phyloP scores from a whole-genome alignment of 2,888 invertebrate species.

The Labia minor region DNA sequence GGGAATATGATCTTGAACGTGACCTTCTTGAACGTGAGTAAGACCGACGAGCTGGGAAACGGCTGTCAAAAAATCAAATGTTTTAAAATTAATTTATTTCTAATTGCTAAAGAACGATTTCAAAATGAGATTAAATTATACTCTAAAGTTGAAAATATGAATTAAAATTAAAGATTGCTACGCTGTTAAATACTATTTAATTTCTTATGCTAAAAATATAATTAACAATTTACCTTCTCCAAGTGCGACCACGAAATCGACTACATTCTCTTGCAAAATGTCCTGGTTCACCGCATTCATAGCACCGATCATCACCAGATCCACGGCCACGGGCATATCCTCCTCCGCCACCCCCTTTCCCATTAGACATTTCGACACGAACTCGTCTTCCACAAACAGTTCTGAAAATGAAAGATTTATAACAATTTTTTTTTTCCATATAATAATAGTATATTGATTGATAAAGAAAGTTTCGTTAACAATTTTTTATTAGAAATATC shows the following conservation, averaged over 20 bases:
- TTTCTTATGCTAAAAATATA: too few species aligned
- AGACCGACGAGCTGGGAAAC: conserved; percentile 15
- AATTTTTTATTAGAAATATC: too few species aligned
- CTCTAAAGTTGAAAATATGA: too few species aligned
- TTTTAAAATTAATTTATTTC: too few species aligned
- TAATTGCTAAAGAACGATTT: too few species aligned
- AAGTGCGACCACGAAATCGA: conserved; percentile 14
- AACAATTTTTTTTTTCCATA: too few species aligned
- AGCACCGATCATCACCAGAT: conserved; percentile 31
- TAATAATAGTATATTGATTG: too few species aligned
- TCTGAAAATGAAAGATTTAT: conserved; percentile 16
- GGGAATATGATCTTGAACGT: conserved; percentile 15
- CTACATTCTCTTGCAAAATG: conserved; percentile 19
- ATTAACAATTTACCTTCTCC: background rate
- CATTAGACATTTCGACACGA: conserved; percentile 40
- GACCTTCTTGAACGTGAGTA: conserved; percentile 4
- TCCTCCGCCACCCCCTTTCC: conserved; percentile 27
- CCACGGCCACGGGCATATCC: conserved; percentile 25
- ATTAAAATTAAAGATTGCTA: too few species aligned
- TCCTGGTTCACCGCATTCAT: conserved; percentile 20
- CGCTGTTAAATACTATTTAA: too few species aligned
- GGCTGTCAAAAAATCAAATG: background rate
- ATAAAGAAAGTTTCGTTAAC: too few species aligned
- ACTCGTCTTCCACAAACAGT: conserved; percentile 37
- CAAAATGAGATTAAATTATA: too few species aligned